A percentile compares a stretch with the other conserved stretches of the same genome.
Evolutionary conservation across 2,113 vertebrate genomes (phyloP).

Genomic region (Microtus oregoni): DNA sequence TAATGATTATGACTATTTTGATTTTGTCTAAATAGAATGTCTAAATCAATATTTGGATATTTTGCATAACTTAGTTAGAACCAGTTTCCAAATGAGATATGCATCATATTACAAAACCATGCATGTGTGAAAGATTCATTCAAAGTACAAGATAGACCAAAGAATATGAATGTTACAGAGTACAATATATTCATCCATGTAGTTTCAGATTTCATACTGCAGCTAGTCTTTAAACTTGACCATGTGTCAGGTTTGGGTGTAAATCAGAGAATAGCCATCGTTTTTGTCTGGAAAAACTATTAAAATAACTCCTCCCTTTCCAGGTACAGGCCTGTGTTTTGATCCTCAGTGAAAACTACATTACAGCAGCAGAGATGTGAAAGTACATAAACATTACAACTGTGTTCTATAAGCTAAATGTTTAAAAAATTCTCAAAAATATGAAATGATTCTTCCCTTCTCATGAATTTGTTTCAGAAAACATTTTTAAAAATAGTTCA

Average conservation of each 20-base stretch:
- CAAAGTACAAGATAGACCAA: conserved; percentile 36
- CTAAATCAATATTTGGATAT: conserved; percentile 11
- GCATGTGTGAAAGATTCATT: conserved; percentile 42
- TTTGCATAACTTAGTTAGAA: conserved; percentile 37
- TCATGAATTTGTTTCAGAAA: conserved; percentile 40
- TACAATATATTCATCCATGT: conserved; percentile 21
- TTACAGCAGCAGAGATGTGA: conserved; percentile 7
- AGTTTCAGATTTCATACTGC: conserved; percentile 47
- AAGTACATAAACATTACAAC: neutral
- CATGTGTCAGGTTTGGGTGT: conserved; percentile 1
- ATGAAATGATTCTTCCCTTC: neutral
- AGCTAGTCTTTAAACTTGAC: conserved; percentile 46
- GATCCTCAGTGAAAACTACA: conserved; percentile 35
- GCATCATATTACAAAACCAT: conserved; percentile 41
- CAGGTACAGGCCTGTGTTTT: conserved; percentile 41
- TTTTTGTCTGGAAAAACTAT: conserved; percentile 44
- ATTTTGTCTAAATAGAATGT: conserved; percentile 56
- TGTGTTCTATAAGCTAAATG: conserved; percentile 22
- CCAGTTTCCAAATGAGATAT: conserved; percentile 36
- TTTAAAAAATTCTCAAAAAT: conserved; percentile 56
- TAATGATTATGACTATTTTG: conserved; percentile 69
- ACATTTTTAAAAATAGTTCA: neutral
- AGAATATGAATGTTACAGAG: conserved; percentile 54
- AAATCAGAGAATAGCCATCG: conserved; percentile 9
- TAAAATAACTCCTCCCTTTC: conserved; percentile 28